phyloP scores from a whole-genome alignment of 2,888 invertebrate genomes.

The Mycalesis mineus region DNA sequence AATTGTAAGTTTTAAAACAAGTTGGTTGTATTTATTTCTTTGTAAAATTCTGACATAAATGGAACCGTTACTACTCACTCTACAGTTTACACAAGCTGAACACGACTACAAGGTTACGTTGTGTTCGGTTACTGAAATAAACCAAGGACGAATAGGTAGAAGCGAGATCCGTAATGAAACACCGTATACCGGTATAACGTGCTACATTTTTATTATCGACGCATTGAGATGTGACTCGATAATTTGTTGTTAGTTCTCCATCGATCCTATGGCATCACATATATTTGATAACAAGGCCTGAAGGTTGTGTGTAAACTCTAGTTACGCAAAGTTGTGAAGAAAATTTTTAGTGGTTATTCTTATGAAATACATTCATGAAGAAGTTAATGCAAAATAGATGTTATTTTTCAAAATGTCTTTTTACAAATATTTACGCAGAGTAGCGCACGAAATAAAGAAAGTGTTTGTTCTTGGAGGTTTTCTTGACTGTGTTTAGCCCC shows the following conservation, averaged over 20 bases:
- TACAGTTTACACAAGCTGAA: too few species aligned
- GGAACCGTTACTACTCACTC: too few species aligned
- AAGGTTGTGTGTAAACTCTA: conserved; percentile 8
- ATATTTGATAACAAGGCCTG: conserved; percentile 35
- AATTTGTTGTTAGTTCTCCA: background rate
- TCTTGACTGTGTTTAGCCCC: conserved; percentile 28
- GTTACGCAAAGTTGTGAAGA: conserved; percentile 8
- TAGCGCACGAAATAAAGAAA: conserved; percentile 22
- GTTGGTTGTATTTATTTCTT: too few species aligned
- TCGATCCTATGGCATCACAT: conserved; percentile 13
- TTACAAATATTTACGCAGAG: background rate
- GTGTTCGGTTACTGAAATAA: too few species aligned
- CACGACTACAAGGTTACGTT: too few species aligned
- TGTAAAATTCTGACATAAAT: too few species aligned
- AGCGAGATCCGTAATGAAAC: too few species aligned
- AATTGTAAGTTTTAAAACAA: too few species aligned
- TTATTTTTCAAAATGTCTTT: background rate
- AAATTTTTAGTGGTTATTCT: background rate
- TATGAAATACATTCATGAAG: too few species aligned
- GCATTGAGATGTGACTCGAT: background rate
- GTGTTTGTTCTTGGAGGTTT: conserved; percentile 26
- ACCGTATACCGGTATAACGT: too few species aligned
- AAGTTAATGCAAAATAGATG: too few species aligned
- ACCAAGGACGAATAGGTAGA: too few species aligned
- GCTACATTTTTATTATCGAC: background rate